phyloP scores from a whole-genome alignment of 2,888 invertebrate genomes.

The Cryptus armator region DNA sequence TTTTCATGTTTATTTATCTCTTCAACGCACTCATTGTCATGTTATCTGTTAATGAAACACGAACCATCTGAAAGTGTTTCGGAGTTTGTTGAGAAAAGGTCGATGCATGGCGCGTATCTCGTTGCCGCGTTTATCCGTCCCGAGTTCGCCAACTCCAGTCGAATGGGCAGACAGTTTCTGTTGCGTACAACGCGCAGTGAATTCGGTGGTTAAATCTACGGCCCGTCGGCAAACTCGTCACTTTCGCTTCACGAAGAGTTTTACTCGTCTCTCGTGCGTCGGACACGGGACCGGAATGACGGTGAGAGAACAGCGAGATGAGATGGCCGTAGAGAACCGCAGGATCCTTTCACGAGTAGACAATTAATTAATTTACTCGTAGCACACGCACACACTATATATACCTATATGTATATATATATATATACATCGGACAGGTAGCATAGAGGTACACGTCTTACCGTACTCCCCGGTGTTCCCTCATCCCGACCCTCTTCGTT shows the following conservation, averaged over 20 bases:
- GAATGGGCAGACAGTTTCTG: conserved; percentile 13
- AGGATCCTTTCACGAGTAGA: conserved; percentile 38
- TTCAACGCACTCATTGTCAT: no score
- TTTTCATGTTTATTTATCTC: no score
- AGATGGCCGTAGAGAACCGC: conserved; percentile 8
- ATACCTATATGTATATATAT: no score
- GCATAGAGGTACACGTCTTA: not conserved
- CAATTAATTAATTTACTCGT: conserved; percentile 67
- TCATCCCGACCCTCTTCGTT: not conserved
- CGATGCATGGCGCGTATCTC: conserved; percentile 8
- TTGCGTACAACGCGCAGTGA: conserved; percentile 14
- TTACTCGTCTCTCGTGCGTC: conserved; percentile 18
- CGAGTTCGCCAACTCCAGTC: conserved; percentile 5
- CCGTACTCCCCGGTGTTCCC: conserved; percentile 11
- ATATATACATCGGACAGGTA: not conserved
- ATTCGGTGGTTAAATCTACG: conserved; percentile 53
- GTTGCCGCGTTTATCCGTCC: not conserved
- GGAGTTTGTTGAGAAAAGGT: not conserved
- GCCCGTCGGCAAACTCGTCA: conserved; percentile 52
- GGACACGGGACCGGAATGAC: conserved; percentile 19
- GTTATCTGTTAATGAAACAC: no score
- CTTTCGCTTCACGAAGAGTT: conserved; percentile 44
- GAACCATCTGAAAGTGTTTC: not conserved
- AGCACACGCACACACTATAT: conserved; percentile 31
- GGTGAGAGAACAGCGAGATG: conserved; percentile 2